Conservation (phyloP, 2,888 invertebrate genomes). For the Torymus auratus region DNA sequence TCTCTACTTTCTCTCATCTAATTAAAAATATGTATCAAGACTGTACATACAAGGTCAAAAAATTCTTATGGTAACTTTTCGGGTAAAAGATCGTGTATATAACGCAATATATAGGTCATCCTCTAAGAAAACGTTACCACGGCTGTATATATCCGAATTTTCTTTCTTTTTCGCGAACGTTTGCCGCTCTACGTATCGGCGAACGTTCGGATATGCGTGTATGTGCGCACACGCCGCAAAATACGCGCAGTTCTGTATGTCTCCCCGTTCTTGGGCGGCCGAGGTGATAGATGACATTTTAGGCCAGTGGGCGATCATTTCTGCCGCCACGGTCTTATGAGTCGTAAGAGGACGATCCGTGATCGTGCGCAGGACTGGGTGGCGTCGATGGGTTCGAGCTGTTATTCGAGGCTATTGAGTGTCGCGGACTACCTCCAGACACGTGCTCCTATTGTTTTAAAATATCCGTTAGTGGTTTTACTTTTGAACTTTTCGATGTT, state of each 20-base stretch:
- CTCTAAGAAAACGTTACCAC: slow-evolving; percentile 57
- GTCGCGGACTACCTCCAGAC: slow-evolving; percentile 81
- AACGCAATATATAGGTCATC: slow-evolving; percentile 55
- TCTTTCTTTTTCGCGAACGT: slow-evolving; percentile 19
- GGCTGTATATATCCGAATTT: slow-evolving; percentile 29
- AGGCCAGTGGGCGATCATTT: slow-evolving; percentile 25
- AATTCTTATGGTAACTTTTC: slow-evolving; percentile 60
- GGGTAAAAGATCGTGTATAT: slow-evolving; percentile 57
- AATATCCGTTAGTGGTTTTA: slow-evolving; percentile 24
- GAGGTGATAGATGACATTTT: slow-evolving; percentile 12
- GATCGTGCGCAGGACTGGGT: slow-evolving; percentile 83
- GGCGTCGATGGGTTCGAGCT: slow-evolving; percentile 86
- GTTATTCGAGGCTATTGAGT: slow-evolving; percentile 86
- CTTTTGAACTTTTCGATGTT: slow-evolving; percentile 7
- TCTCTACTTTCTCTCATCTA: slow-evolving; percentile 40
- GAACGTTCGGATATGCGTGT: slow-evolving; percentile 4
- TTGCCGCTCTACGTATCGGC: slow-evolving; percentile 4
- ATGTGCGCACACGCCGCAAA: background rate
- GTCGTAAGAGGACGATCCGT: slow-evolving; percentile 83
- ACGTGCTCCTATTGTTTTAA: slow-evolving; percentile 73
- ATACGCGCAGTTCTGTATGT: too few species aligned
- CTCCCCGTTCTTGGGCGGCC: slow-evolving; percentile 9
- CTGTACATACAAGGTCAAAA: slow-evolving; percentile 59
- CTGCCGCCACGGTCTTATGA: slow-evolving; percentile 76
- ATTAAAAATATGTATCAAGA: slow-evolving; percentile 60